These are phyloP conservation scores for Eubasilissa regina DNA, from an alignment of 1,140 invertebrate genomes.

Conservation along the genomic window DNA sequence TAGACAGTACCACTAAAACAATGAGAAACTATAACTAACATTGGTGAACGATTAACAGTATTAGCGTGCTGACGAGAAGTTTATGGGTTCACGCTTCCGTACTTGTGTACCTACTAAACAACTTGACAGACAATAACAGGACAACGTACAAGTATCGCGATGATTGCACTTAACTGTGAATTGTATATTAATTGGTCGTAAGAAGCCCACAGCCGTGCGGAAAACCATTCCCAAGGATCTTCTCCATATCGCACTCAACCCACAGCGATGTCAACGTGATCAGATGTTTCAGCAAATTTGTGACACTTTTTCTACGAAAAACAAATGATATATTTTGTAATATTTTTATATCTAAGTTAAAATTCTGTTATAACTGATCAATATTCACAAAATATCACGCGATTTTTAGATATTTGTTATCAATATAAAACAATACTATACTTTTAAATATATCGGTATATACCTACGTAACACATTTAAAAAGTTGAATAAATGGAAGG, in stretches of 20 bases:
- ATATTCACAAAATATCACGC: too few relatives aligned
- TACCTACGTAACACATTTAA: too few relatives aligned
- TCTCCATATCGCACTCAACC: not conserved
- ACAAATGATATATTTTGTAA: too few relatives aligned
- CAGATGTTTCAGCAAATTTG: too few relatives aligned
- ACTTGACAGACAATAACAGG: not conserved
- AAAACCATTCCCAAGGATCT: conserved; percentile 19
- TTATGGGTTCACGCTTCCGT: not conserved
- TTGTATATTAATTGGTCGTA: conserved; percentile 29
- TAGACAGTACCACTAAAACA: not conserved
- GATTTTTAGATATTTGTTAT: too few relatives aligned
- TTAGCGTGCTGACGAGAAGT: conserved; percentile 3
- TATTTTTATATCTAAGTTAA: too few relatives aligned
- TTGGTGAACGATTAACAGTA: not conserved
- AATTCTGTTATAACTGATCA: too few relatives aligned
- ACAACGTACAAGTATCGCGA: not conserved
- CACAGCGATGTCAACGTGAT: too few relatives aligned
- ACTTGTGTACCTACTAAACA: not conserved
- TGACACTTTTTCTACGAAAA: too few relatives aligned
- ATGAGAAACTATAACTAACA: not conserved
- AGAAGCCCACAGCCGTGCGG: not conserved
- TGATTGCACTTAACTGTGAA: conserved; percentile 21
- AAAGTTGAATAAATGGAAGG: too few relatives aligned
- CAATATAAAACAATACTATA: too few relatives aligned
- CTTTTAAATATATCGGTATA: too few relatives aligned